A percentile compares a stretch with the other conserved stretches of the same genome.
Conservation (phyloP, 2,888 invertebrate genomes). For the Brenthis daphne region DNA sequence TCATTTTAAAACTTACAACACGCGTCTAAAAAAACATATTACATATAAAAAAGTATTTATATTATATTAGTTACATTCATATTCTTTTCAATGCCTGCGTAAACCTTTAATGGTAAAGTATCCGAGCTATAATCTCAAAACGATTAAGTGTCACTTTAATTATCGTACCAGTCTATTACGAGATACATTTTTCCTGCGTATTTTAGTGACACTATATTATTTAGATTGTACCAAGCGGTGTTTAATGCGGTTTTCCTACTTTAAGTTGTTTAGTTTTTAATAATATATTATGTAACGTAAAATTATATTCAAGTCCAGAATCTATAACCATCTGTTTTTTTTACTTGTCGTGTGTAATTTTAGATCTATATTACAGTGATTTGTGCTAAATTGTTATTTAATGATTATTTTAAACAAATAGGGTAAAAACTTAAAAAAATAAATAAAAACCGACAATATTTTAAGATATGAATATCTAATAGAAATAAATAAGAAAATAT, state of each 20-base stretch:
- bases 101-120: slow-evolving; percentile 15
- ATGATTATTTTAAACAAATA: no score
- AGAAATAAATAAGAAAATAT: no score
- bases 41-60: neutral
- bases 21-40: no score
- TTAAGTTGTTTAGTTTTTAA: slow-evolving; percentile 17
- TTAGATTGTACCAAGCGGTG: slow-evolving; percentile 24
- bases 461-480: no score
- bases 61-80: neutral
- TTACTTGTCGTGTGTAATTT: no score
- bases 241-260: slow-evolving; percentile 28
- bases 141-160: slow-evolving; percentile 32
- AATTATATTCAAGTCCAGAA: slow-evolving; percentile 10
- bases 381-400: no score
- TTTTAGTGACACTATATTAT: slow-evolving; percentile 33
- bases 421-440: no score
- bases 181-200: slow-evolving; percentile 28
- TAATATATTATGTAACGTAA: slow-evolving; percentile 9
- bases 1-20: no score
- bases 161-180: slow-evolving; percentile 26
- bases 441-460: no score
- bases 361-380: no score
- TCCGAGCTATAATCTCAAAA: slow-evolving; percentile 34
- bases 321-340: neutral
- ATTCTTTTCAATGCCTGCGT: neutral